Evolutionary conservation across 2,888 invertebrate genomes (phyloP).

Genomic region (Margaritifera margaritifera): DNA sequence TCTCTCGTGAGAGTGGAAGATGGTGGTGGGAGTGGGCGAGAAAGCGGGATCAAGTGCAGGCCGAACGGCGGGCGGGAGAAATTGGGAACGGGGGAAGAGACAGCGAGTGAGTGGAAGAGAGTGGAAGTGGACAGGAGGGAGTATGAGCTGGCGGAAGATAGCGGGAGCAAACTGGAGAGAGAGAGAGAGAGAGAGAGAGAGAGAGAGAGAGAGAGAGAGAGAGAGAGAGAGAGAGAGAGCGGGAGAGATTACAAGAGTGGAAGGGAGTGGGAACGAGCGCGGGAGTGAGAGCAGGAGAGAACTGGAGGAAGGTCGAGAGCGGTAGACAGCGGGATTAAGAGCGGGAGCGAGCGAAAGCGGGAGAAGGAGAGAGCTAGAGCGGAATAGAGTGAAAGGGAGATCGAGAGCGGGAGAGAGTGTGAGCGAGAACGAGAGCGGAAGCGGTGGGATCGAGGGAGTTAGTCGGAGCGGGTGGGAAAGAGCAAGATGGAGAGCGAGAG

Average conservation of each 20-base stretch:
- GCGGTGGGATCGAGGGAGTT: slow-evolving; percentile 1
- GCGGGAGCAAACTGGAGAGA: background rate
- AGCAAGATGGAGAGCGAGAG: too few relatives aligned
- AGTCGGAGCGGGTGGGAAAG: too few relatives aligned
- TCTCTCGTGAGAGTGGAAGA: slow-evolving; percentile 1
- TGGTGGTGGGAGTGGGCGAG: background rate
- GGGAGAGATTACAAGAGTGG: background rate
- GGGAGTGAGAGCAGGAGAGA: slow-evolving; percentile 1
- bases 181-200: background rate
- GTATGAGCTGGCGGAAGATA: background rate
- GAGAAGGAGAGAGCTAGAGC: too few relatives aligned
- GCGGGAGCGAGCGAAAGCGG: slow-evolving; percentile 2
- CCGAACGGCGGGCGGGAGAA: background rate
- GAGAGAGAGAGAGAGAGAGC: background rate
- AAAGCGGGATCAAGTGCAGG: background rate
- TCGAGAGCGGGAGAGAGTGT: slow-evolving; percentile 6
- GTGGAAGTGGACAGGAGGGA: background rate
- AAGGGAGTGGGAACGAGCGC: background rate
- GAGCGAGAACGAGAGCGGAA: slow-evolving; percentile 1
- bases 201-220: background rate
- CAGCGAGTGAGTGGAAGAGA: background rate
- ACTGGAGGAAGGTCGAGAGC: background rate
- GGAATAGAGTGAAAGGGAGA: too few relatives aligned
- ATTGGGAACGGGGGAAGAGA: background rate
- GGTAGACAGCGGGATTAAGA: background rate